Base-by-base conservation (phyloP, 2,797 vertebrate species). In the Emydoidea blandingii region DNA sequence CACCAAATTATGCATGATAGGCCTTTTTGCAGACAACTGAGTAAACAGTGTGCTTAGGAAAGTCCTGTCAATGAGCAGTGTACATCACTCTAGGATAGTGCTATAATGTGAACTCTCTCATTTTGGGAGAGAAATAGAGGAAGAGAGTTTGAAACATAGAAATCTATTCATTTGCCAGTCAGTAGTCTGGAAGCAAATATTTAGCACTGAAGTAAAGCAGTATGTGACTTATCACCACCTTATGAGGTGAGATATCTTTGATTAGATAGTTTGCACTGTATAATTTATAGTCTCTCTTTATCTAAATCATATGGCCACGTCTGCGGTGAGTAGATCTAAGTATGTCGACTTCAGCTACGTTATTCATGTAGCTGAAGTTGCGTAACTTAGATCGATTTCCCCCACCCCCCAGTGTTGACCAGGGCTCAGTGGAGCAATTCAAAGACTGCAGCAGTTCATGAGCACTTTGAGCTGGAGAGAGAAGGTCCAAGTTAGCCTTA, bases 191-290 rank as follows among this genome's bases (percentile, higher is more conserved):
- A 86, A 87, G 79, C 44, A 3, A 56, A 81, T 78, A 41, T 89
- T 95, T 91, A 93, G n/a, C 50, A 27, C 21, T 49, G 37, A 83
- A 85, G n/a, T 90, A 93, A 91, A 89, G 53, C 93, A 91, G 86
- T 65, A 90, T 34, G 44, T 25, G 81, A 52, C 82, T 90, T 92
- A 27, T 62, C 83, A n/a, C 92, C 81, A 93, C 88, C 14, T 4
- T 37, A 37, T 49, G 56, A 74, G 91, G 92, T 87, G 86, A 54
- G 1, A 83, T 89, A 79, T 59, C 25, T 83, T 84, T 41, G 21
- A 88, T 87, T 87, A 81, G 49, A 44, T 25, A 79, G 5, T 74
- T 47, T 31, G 79, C 37, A 4, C 56, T 91, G 41, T 41, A 34
- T n/a, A 10, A 50, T 85, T 72, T n/a, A 79, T 68, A 65, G 37